phyloP scores from a whole-genome alignment of 2,113 vertebrate species.

The Turnix velox region DNA sequence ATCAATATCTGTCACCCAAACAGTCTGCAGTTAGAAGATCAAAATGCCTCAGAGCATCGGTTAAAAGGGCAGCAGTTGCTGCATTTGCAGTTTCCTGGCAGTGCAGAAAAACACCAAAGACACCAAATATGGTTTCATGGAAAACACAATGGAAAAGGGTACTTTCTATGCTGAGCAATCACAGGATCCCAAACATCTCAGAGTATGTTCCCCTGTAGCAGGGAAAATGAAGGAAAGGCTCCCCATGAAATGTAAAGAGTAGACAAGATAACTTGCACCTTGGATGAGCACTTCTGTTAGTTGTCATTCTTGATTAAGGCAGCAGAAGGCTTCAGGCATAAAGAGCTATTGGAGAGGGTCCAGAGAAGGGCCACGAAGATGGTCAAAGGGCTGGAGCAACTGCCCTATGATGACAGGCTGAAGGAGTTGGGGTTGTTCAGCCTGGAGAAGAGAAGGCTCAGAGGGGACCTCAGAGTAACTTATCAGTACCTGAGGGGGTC shows the following conservation, averaged over 20 bases:
- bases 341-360: too few relatives aligned
- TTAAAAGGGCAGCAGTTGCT: neutral
- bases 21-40: conserved; percentile 41
- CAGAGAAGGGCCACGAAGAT: too few relatives aligned
- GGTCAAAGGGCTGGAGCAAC: too few relatives aligned
- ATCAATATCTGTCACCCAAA: conserved; percentile 77
- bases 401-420: too few relatives aligned
- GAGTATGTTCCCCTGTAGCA: neutral
- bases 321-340: neutral
- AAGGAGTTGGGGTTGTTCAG: too few relatives aligned
- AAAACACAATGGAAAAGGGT: neutral
- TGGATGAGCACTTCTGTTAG: neutral
- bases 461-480: too few relatives aligned
- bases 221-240: neutral
- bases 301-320: neutral
- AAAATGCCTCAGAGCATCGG: neutral
- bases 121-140: neutral
- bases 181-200: neutral
- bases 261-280: neutral
- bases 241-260: neutral
- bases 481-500: too few relatives aligned
- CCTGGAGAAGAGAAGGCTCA: too few relatives aligned
- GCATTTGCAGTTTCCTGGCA: neutral
- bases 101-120: neutral
- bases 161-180: neutral